Conservation (phyloP, 1,140 invertebrate species). For the Physella acuta region DNA sequence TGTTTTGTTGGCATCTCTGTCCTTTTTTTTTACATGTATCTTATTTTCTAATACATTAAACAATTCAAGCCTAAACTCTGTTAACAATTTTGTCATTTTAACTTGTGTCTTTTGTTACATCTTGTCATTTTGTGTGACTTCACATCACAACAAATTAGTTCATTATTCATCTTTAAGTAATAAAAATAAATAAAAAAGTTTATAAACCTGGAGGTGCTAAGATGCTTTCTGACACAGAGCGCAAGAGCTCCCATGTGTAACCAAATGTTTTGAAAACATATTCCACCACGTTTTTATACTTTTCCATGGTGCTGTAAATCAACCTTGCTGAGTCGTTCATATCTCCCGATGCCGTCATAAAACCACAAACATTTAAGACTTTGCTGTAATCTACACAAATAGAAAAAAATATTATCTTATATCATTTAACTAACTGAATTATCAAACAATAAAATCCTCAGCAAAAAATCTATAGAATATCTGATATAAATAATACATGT, state of each 20-base stretch:
- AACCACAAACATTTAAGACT: neutral
- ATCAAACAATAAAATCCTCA: no score
- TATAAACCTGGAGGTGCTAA: neutral
- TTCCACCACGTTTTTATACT: neutral
- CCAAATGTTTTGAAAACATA: neutral
- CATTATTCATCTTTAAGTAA: neutral
- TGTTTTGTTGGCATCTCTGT: no score
- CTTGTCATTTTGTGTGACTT: neutral
- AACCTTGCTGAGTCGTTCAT: neutral
- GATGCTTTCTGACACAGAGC: neutral
- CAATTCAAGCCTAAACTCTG: no score
- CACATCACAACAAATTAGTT: neutral
- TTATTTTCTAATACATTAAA: no score
- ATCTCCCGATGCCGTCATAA: conserved; percentile 1
- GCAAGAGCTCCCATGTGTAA: neutral
- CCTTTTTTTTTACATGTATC: no score
- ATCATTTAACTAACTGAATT: no score
- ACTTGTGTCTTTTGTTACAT: neutral
- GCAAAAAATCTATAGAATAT: no score
- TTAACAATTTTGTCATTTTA: no score
- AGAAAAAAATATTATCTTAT: no score
- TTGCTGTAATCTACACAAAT: no score
- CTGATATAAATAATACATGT: no score
- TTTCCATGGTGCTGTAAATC: conserved; percentile 1
- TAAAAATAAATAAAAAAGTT: no score